Base-by-base conservation (phyloP, 64 coral and sea anemone genomes). In the Hydrozoanthus tunicans region DNA sequence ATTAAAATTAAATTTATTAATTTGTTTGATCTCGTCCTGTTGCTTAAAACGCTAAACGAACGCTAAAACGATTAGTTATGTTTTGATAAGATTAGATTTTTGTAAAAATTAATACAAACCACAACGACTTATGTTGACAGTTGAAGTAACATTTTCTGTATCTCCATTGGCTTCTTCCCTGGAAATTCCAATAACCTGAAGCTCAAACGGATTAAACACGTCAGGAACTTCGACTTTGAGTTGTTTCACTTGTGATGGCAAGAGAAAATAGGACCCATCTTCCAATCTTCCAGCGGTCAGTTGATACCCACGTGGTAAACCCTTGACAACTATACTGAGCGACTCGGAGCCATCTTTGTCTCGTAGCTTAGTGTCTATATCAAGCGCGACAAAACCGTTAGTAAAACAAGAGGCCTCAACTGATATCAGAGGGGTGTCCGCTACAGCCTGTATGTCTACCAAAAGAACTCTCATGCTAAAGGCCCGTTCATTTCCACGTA, bases 271-370 rank as follows among this genome's bases (percentile, higher is more conserved):
- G 6, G 8, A 14, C 51, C 81, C 81, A 1, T 43, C 10, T 17
- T 66, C 32, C 53, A 66, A 14, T 53, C 81, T 83, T 67, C 81
- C 81, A 7, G 63, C 62, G 25, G 61, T 66, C 43, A 83, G 54
- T 20, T 2, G 27, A 62, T 67, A 83, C 11, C 60, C 25, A 4
- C 54, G 13, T 23, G 81, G 81, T 3, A 83, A 27, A 43, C 81
- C 81, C 61, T 83, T 32, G 13, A 83, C 81, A n/a, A 43, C 81
- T 53, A 83, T 6, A 60, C 14, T 62, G 20, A 83, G 81, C 43
- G 81, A 66, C 32, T 83, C 81, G 62, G 81, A 83, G 62, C 81
- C 81, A 83, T 83, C 81, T 55, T 83, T 83, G 27, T 83, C 81
- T 83, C 51, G 3, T 26, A 83, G 62, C 51, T 68, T 62, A 53